Base-by-base conservation (phyloP, 2,888 invertebrate genomes). In the Aplocera efformata region DNA sequence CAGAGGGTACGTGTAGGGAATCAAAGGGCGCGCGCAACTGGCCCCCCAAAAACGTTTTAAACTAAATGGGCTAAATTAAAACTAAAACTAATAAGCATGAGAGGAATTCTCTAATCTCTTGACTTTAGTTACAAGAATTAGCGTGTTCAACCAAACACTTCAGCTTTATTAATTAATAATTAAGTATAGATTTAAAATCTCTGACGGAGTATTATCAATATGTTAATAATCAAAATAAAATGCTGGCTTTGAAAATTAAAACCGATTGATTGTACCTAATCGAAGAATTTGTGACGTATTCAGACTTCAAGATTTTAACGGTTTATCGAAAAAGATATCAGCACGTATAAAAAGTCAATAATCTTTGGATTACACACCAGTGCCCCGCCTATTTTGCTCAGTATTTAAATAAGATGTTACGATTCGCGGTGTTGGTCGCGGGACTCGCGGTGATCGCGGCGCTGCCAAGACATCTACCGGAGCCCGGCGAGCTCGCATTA, bases 401-500 rank as follows among this genome's bases (percentile, higher is more conserved):
- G 27, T 32, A 21, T 21, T 32, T 23, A 24, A 41, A 13, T 6
- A 33, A 36, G 8, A 51, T 53, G 48, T 52, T 53, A 47, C 60
- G 62, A 33, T 45, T 59, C 24, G 39, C 58, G 32, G 32, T 64
- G 30, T 32, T 65, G 30, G 10, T 78, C 10, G 47, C 58, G 39
- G 64, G 56, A 7, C 33, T 68, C 30, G 56, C 60, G 44, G 67
- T 56, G 1, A 58, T 55, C 10, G 55, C 58, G 35, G 67, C 74
- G 3, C 28, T 65, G 23, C 68, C 70, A 10, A 42, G 63, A 1
- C 52, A 65, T 7, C 40, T 78, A 32, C 76, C 79, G 1, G 77
- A 81, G 37, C 88, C 86, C 1, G 70, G 73, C 1, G 60, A 81
- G 6, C 53, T 88, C 10, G 82, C 79, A 1, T 55, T 77, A 30